Evolutionary conservation across 2,888 invertebrate genomes (phyloP).

Genomic region (Apodemia hepburni): DNA sequence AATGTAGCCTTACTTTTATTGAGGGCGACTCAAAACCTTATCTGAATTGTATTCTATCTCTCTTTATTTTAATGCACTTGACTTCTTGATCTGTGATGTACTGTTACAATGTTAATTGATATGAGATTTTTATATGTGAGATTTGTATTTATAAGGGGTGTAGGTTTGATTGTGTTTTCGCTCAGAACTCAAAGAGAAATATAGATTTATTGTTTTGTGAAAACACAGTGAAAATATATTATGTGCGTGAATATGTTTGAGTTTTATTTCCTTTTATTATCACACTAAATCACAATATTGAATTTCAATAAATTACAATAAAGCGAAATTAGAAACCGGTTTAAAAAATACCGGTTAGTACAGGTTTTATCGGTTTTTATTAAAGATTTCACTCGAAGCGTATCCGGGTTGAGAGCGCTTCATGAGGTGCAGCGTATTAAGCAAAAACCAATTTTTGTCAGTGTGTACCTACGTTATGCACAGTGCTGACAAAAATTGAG

Average conservation of each 20-base stretch:
- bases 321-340: too few species aligned
- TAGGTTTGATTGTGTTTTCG: conserved; percentile 9
- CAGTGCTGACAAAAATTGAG: too few species aligned
- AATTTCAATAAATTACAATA: too few species aligned
- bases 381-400: too few species aligned
- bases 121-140: conserved; percentile 13
- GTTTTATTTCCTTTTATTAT: background rate
- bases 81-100: conserved; percentile 11
- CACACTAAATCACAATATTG: background rate
- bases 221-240: conserved; percentile 11
- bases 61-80: background rate
- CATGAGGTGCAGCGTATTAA: too few species aligned
- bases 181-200: background rate
- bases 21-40: background rate
- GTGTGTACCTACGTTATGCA: too few species aligned
- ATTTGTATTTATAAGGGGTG: conserved; percentile 7
- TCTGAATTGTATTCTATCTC: conserved; percentile 4
- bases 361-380: too few species aligned
- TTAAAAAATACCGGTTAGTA: too few species aligned
- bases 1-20: too few species aligned
- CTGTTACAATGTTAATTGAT: background rate
- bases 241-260: conserved; percentile 4
- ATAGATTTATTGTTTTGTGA: background rate
- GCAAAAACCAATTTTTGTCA: too few species aligned
- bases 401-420: too few species aligned